Conservation (phyloP, 2,113 vertebrate genomes). For the Myxocyprinus asiaticus region DNA sequence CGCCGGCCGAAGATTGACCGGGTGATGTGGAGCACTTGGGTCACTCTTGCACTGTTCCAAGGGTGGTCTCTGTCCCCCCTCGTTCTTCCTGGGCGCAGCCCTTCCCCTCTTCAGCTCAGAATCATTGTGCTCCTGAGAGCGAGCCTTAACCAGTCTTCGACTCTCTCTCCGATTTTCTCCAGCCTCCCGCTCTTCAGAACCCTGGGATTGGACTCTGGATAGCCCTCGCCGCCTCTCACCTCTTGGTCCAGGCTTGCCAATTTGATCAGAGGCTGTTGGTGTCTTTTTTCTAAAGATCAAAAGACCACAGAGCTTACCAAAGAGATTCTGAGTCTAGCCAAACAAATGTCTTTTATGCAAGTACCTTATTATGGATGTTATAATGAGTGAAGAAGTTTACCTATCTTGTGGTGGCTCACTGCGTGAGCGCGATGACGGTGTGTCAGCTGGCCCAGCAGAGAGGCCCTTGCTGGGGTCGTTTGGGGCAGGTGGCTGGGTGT, state of each 20-base stretch:
- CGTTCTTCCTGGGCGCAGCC: slow-evolving; percentile 77
- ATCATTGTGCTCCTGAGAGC: slow-evolving; percentile 85
- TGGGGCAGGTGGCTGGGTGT: slow-evolving; percentile 64
- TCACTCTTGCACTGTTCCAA: slow-evolving; percentile 64
- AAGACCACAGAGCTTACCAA: slow-evolving; percentile 25
- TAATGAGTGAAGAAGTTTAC: slow-evolving; percentile 65
- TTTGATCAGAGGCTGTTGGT: slow-evolving; percentile 72
- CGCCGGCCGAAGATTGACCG: slow-evolving; percentile 48
- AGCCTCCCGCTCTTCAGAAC: slow-evolving; percentile 82
- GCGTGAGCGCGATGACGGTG: slow-evolving; percentile 81
- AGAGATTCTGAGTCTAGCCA: background rate
- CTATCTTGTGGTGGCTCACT: slow-evolving; percentile 93
- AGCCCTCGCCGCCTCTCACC: slow-evolving; percentile 78
- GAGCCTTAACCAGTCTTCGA: slow-evolving; percentile 85
- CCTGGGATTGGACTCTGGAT: slow-evolving; percentile 70
- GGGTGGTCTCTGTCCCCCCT: slow-evolving; percentile 71
- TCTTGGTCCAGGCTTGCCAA: slow-evolving; percentile 78
- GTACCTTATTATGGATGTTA: too few species aligned
- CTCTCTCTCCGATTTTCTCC: slow-evolving; percentile 82
- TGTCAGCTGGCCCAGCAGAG: slow-evolving; percentile 67
- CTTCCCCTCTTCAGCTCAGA: slow-evolving; percentile 66
- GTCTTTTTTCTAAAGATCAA: slow-evolving; percentile 80
- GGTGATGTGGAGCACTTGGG: slow-evolving; percentile 59
- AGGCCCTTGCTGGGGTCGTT: slow-evolving; percentile 70
- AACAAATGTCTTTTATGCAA: too few species aligned